phyloP scores from a whole-genome alignment of 2,113 vertebrate genomes.

The Brachypteracias leptosomus region DNA sequence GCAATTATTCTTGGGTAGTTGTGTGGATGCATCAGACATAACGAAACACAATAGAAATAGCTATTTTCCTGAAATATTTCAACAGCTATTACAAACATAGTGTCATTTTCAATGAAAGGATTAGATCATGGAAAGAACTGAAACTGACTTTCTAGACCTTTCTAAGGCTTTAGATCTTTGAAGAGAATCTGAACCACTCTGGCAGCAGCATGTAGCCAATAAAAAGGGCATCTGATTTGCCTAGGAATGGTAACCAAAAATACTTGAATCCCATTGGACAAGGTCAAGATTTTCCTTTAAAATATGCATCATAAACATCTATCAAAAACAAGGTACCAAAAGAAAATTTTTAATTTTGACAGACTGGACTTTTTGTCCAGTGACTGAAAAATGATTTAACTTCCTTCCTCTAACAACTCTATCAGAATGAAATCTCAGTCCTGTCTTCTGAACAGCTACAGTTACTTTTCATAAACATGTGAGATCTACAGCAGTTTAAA shows the following conservation, averaged over 20 bases:
- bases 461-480: not conserved
- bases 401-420: rapidly evolving
- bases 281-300: not conserved
- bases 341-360: not conserved
- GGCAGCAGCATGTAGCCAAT: not conserved
- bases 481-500: not conserved
- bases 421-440: not conserved
- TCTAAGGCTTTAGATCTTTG: not conserved
- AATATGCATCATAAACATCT: not conserved
- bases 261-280: not conserved
- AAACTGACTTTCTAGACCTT: not conserved
- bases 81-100: not conserved
- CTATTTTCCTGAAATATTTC: not conserved
- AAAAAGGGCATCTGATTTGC: not conserved
- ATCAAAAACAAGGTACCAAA: not conserved
- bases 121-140: not conserved
- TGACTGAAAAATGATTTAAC: not conserved
- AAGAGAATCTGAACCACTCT: not conserved
- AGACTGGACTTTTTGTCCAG: too few species aligned
- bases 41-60: not conserved
- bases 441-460: not conserved
- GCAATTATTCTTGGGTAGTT: not conserved
- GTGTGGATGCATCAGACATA: not conserved
- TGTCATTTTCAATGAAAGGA: not conserved
- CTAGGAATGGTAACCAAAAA: not conserved